Percentiles rank a stretch among this genome's conserved stretches.
These are phyloP conservation scores for Silvanus unidentatus DNA, from an alignment of 2,888 invertebrate species.

Conservation along the genomic window DNA sequence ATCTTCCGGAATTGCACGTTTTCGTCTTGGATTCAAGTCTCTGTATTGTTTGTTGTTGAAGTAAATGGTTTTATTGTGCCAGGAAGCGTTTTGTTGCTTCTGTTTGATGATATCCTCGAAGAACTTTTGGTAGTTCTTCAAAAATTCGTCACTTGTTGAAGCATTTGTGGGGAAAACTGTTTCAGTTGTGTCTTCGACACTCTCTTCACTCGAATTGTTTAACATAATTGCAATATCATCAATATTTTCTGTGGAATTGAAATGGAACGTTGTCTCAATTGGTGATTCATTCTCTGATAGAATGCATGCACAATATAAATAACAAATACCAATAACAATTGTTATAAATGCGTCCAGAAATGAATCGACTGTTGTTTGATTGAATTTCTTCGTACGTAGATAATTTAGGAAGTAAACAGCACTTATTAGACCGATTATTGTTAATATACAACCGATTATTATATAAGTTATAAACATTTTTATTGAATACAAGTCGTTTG, in stretches of 20 bases:
- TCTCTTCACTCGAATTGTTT: background rate
- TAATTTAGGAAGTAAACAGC: constrained; percentile 19
- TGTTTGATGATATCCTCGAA: constrained; percentile 24
- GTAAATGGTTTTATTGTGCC: constrained; percentile 15
- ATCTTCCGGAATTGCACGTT: too few relatives aligned
- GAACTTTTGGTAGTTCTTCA: constrained; percentile 25
- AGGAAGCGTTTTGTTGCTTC: constrained; percentile 17
- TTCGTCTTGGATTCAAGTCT: constrained; percentile 11
- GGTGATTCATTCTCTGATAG: constrained; percentile 11
- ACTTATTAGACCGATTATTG: background rate
- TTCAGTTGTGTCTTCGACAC: too few relatives aligned
- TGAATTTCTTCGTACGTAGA: background rate
- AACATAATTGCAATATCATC: constrained; percentile 16
- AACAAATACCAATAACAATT: constrained; percentile 37
- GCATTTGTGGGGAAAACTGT: too few relatives aligned
- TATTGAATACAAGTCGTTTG: constrained; percentile 8
- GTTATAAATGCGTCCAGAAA: constrained; percentile 36
- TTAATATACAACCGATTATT: constrained; percentile 31
- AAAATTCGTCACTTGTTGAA: constrained; percentile 13
- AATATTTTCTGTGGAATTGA: constrained; percentile 14
- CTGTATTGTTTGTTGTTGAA: constrained; percentile 16
- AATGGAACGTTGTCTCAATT: constrained; percentile 7
- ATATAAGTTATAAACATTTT: constrained; percentile 38
- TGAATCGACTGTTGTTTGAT: constrained; percentile 5
- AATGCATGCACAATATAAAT: constrained; percentile 29